Base-by-base conservation (phyloP, 2,888 invertebrate genomes). In the Orchestes rusci region DNA sequence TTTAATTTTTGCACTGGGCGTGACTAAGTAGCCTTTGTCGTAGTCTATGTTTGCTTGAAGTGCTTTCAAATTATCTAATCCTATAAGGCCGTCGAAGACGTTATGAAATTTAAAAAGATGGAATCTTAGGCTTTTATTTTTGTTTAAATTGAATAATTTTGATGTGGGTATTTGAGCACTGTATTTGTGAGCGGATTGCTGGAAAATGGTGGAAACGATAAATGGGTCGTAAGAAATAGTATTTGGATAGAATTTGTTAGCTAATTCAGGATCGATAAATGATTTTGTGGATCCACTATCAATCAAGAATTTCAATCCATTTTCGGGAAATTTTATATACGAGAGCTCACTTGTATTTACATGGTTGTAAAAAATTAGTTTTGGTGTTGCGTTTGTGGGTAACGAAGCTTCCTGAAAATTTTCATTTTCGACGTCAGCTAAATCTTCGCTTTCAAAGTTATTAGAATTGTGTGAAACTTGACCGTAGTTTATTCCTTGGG, bases 331-430 rank as follows among this genome's bases (percentile, higher is more conserved):
- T 16, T 36, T 17, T 15, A 43, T 43, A 13, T 43, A 43, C 3
- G 36, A 30, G 10, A 39, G 29, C 31, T 28, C 27, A 38, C 55
- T 56, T 13, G 16, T 44, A 32, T 43, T 23, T 17, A 12, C n/a
- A n/a, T n/a, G n/a, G n/a, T n/a, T n/a, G n/a, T n/a, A n/a, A n/a
- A n/a, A n/a, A n/a, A n/a, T n/a, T n/a, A n/a, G n/a, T n/a, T n/a
- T n/a, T n/a, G n/a, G n/a, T n/a, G n/a, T n/a, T n/a, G n/a, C n/a
- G n/a, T n/a, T n/a, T n/a, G n/a, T n/a, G n/a, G n/a, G n/a, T n/a
- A n/a, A n/a, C n/a, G n/a, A n/a, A n/a, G n/a, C n/a, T n/a, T n/a
- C n/a, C n/a, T n/a, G n/a, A n/a, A n/a, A n/a, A n/a, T n/a, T n/a
- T n/a, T n/a, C n/a, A n/a, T n/a, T n/a, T n/a, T n/a, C n/a, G n/a